Conservation (phyloP, 2,797 vertebrate genomes). For the Ceryle rudis region DNA sequence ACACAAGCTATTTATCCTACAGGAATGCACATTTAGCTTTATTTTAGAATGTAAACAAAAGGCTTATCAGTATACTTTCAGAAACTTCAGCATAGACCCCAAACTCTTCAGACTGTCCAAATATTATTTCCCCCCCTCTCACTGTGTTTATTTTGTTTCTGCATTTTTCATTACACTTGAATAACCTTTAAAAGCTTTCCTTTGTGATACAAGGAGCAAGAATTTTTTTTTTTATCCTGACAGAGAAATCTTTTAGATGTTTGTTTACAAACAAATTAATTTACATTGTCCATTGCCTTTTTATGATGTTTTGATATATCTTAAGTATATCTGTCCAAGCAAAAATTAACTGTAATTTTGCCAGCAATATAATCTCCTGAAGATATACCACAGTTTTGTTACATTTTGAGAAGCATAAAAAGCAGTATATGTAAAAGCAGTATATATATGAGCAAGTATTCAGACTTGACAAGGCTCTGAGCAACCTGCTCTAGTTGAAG, state of each 20-base stretch:
- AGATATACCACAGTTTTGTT: neutral
- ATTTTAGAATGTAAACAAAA: neutral
- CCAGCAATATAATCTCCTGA: neutral
- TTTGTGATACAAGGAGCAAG: neutral
- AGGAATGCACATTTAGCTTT: neutral
- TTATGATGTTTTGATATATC: neutral
- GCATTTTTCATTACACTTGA: neutral
- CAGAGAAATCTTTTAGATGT: neutral
- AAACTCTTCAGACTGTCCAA: neutral
- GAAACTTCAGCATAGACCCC: neutral
- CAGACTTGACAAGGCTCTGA: too few species aligned
- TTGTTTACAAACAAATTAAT: neutral
- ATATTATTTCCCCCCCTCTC: fast-evolving
- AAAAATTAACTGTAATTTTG: neutral
- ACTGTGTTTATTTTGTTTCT: neutral
- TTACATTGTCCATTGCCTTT: neutral
- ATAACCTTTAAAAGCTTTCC: neutral
- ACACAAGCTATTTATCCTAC: neutral
- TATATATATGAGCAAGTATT: neutral
- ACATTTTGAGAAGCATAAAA: neutral
- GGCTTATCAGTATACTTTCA: neutral
- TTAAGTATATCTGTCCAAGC: neutral
- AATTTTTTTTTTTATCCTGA: neutral
- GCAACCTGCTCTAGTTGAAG: too few species aligned
- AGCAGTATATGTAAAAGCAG: neutral